A percentile compares a stretch with the other conserved stretches of the same genome.
Evolutionary conservation across 1,140 invertebrate genomes (phyloP).

Genomic region (Pentalonia nigronervosa): DNA sequence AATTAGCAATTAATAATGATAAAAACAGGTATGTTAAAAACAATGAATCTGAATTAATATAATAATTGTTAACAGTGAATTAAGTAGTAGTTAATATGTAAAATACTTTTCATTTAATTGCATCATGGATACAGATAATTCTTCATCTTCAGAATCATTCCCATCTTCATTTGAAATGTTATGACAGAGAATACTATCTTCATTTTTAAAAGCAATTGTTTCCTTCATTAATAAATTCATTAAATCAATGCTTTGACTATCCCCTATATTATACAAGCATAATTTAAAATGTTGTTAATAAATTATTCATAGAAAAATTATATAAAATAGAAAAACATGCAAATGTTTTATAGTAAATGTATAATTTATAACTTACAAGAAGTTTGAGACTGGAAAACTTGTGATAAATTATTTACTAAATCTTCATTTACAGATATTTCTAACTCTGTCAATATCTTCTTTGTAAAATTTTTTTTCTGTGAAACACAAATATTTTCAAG

Average conservation of each 20-base stretch:
- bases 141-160: slow-evolving; percentile 35
- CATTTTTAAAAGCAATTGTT: background rate
- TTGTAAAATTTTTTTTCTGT: background rate
- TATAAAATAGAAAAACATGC: background rate
- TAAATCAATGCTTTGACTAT: slow-evolving; percentile 51
- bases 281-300: background rate
- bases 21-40: no score
- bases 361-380: slow-evolving; percentile 30
- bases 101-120: slow-evolving; percentile 46
- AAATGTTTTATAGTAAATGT: background rate
- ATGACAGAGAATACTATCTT: slow-evolving; percentile 17
- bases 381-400: slow-evolving; percentile 37
- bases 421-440: slow-evolving; percentile 37
- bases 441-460: slow-evolving; percentile 9
- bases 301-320: background rate
- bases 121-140: slow-evolving; percentile 30
- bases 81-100: background rate
- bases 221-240: slow-evolving; percentile 53
- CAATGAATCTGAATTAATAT: background rate
- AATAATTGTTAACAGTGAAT: background rate
- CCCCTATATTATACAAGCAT: slow-evolving; percentile 29
- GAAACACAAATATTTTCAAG: background rate
- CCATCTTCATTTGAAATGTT: slow-evolving; percentile 14
- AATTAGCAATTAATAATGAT: background rate
- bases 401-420: slow-evolving; percentile 42